Percentiles rank a stretch among this genome's conserved stretches.
Conservation (phyloP, 2,888 invertebrate genomes). For the Lucinisca nassula region DNA sequence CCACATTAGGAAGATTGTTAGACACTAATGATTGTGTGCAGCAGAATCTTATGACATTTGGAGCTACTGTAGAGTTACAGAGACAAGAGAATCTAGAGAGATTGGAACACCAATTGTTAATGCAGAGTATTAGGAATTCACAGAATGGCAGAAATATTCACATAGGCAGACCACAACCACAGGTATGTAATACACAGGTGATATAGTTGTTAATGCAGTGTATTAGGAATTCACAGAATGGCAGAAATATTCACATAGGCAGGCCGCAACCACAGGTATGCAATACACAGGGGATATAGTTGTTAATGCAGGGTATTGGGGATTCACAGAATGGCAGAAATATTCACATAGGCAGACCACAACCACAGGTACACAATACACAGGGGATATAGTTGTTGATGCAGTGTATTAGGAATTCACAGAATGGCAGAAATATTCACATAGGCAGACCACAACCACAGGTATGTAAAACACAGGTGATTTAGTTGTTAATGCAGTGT, state of each 20-base stretch:
- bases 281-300: conserved; percentile 74
- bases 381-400: conserved; percentile 84
- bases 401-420: conserved; percentile 71
- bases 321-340: conserved; percentile 30
- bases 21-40: conserved; percentile 87
- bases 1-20: conserved; percentile 88
- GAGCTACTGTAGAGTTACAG: conserved; percentile 89
- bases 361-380: conserved; percentile 67
- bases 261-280: conserved; percentile 74
- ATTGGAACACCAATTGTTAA: conserved; percentile 89
- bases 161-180: conserved; percentile 66
- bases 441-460: conserved; percentile 69
- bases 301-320: conserved; percentile 81
- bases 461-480: conserved; percentile 44
- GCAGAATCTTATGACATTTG: conserved; percentile 86
- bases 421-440: conserved; percentile 8
- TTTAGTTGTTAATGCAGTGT: conserved; percentile 86
- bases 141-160: conserved; percentile 16
- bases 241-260: conserved; percentile 9
- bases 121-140: conserved; percentile 73
- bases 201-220: conserved; percentile 86
- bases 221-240: conserved; percentile 59
- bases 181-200: conserved; percentile 51
- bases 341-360: conserved; percentile 53
- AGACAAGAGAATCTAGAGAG: conserved; percentile 89